phyloP scores from a whole-genome alignment of 2,113 vertebrate genomes.

The Nothocercus julius region DNA sequence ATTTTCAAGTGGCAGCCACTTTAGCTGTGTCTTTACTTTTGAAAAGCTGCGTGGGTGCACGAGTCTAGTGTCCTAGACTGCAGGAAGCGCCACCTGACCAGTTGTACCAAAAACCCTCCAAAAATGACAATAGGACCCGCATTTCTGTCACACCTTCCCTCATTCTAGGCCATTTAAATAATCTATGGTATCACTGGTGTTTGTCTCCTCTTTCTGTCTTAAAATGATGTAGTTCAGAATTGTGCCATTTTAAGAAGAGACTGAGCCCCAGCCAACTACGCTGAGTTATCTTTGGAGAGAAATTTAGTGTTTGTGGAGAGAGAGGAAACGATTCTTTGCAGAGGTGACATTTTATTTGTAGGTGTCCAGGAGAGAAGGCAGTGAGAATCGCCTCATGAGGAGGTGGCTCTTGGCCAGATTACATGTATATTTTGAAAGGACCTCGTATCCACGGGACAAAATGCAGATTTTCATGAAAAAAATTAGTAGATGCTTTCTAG shows the following conservation, averaged over 20 bases:
- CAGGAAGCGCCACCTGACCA: neutral
- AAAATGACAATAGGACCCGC: neutral
- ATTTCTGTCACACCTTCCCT: neutral
- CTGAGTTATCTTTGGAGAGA: constrained; percentile 11
- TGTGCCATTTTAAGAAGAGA: neutral
- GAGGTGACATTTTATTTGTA: neutral
- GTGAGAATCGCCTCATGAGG: neutral
- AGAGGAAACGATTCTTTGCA: constrained; percentile 4
- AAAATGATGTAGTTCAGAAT: neutral
- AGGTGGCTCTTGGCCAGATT: neutral
- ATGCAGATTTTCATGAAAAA: neutral
- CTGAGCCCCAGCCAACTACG: neutral
- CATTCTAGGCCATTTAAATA: neutral
- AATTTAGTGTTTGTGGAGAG: constrained; percentile 21
- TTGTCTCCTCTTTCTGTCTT: neutral
- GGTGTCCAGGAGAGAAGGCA: accelerated
- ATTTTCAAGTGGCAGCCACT: neutral
- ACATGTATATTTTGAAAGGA: neutral
- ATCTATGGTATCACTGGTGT: neutral
- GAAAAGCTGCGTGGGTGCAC: accelerated
- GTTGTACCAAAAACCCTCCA: neutral
- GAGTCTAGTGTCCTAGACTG: neutral
- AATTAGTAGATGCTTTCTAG: neutral
- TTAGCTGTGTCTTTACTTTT: neutral
- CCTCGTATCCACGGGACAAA: neutral